phyloP scores from a whole-genome alignment of 1,140 invertebrate species.

The Pristionchus pacificus region DNA sequence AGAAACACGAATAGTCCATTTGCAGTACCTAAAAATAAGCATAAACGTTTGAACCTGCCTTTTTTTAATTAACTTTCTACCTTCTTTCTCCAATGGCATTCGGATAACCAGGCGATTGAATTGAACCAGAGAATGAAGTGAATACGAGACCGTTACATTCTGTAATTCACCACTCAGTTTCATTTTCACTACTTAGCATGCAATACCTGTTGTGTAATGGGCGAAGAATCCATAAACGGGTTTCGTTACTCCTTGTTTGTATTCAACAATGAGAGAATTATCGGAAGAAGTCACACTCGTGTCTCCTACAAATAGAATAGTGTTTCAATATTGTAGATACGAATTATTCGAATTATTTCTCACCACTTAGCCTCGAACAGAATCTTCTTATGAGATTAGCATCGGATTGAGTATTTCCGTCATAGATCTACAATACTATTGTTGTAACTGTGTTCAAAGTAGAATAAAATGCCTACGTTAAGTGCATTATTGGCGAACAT shows the following conservation, averaged over 20 bases:
- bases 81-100: conserved; percentile 7
- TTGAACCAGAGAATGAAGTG: conserved; percentile 27
- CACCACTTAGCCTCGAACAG: conserved; percentile 38
- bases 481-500: conserved; percentile 47
- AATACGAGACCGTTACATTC: conserved; percentile 43
- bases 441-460: background rate
- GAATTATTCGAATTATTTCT: too few relatives aligned
- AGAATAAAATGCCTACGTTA: conserved; percentile 31
- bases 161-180: too few relatives aligned
- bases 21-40: conserved; percentile 28
- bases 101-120: conserved; percentile 52
- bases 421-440: background rate
- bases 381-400: conserved; percentile 34
- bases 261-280: conserved; percentile 43
- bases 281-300: conserved; percentile 35
- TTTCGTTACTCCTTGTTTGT: conserved; percentile 46
- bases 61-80: background rate
- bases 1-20: conserved; percentile 44
- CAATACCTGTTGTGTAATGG: conserved; percentile 48
- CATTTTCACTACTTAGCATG: too few relatives aligned
- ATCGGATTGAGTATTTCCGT: background rate
- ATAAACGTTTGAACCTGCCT: background rate
- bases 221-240: conserved; percentile 50
- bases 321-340: too few relatives aligned
- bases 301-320: too few relatives aligned